Conservation (phyloP, 2,113 vertebrate species). For the Plestiodon gilberti region DNA sequence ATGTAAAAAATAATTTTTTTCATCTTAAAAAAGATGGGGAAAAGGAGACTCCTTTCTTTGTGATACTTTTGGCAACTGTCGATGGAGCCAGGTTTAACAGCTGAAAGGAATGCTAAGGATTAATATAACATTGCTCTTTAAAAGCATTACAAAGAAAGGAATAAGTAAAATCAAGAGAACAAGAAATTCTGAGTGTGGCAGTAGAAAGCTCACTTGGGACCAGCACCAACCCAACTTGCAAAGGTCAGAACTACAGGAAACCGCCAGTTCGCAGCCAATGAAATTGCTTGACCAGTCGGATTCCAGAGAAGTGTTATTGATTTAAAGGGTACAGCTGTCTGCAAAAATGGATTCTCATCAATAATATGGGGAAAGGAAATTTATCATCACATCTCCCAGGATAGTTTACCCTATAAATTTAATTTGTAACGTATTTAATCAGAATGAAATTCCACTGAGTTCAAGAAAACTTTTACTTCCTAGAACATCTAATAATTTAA, state of each 20-base stretch:
- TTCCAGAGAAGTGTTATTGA: neutral
- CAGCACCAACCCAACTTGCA: slow-evolving; percentile 11
- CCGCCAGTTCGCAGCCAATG: neutral
- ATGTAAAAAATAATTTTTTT: neutral
- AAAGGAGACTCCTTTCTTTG: neutral
- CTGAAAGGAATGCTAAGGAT: slow-evolving; percentile 13
- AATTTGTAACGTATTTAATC: slow-evolving; percentile 25
- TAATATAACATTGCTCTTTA: slow-evolving; percentile 29
- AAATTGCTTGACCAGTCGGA: neutral
- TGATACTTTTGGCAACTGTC: no score
- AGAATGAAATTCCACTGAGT: neutral
- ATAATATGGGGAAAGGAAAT: neutral
- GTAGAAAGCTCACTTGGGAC: slow-evolving; percentile 9
- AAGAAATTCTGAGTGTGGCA: neutral
- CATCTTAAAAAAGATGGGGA: neutral
- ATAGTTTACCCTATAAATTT: slow-evolving; percentile 16
- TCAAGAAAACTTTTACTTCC: neutral
- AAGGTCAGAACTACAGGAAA: slow-evolving; percentile 46
- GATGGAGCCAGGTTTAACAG: neutral
- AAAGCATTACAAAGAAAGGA: slow-evolving; percentile 33
- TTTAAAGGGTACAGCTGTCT: slow-evolving; percentile 33
- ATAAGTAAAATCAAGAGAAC: slow-evolving; percentile 12
- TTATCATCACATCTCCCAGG: neutral
- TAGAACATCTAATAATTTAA: neutral
- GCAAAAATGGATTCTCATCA: slow-evolving; percentile 25